These are phyloP conservation scores for Helicoverpa zea DNA, from an alignment of 1,140 invertebrate species.

Conservation along the genomic window DNA sequence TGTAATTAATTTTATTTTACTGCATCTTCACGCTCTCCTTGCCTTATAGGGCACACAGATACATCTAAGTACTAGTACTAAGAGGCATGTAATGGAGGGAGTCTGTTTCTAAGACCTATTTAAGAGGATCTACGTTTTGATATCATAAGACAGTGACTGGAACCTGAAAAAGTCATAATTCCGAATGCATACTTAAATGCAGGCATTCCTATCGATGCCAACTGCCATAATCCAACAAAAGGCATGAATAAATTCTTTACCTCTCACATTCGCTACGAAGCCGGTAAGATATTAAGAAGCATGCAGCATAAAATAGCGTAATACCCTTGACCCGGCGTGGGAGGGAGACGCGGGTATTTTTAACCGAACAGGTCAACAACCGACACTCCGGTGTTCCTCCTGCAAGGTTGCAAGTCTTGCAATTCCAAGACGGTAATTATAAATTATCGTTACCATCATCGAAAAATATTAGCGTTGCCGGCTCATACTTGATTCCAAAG, in stretches of 20 bases:
- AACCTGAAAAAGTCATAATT: too few species aligned
- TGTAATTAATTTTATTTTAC: slow-evolving; percentile 40
- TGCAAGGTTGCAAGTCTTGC: slow-evolving; percentile 37
- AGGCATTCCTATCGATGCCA: not conserved
- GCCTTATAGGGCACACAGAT: not conserved
- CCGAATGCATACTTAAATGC: too few species aligned
- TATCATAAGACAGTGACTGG: too few species aligned
- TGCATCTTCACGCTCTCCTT: slow-evolving; percentile 5
- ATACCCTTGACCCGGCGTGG: slow-evolving; percentile 74
- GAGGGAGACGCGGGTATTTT: slow-evolving; percentile 67
- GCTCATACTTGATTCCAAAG: not conserved
- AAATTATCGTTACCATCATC: slow-evolving; percentile 32
- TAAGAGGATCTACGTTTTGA: too few species aligned
- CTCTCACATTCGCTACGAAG: slow-evolving; percentile 11
- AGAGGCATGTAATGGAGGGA: not conserved
- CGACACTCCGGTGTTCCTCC: slow-evolving; percentile 47
- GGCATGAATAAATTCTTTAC: not conserved
- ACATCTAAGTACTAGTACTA: not conserved
- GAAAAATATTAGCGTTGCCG: not conserved
- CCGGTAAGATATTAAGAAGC: slow-evolving; percentile 33
- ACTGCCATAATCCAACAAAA: not conserved
- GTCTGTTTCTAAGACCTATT: not conserved
- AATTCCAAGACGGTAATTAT: slow-evolving; percentile 18
- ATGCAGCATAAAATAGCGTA: slow-evolving; percentile 53
- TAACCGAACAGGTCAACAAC: slow-evolving; percentile 70